phyloP scores from a whole-genome alignment of 2,888 invertebrate genomes.

The Eilema sororculum region DNA sequence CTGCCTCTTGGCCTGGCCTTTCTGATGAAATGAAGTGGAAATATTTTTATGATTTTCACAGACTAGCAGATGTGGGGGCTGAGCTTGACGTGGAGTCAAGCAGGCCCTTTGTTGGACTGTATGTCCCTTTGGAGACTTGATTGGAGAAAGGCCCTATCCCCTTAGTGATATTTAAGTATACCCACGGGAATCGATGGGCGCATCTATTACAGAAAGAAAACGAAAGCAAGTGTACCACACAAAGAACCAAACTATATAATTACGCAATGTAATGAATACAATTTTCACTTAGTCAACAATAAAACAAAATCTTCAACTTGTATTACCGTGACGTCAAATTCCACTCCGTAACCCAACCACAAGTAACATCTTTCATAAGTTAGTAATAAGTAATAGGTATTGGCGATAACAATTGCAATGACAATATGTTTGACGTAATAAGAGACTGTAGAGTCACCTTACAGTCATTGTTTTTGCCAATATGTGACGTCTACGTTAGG shows the following conservation, averaged over 20 bases:
- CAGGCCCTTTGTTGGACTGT: too few species aligned
- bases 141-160: too few species aligned
- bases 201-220: not conserved
- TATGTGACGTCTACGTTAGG: not conserved
- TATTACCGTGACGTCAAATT: not conserved
- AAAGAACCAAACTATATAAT: not conserved
- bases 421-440: slow-evolving; percentile 3
- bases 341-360: not conserved
- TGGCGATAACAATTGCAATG: not conserved
- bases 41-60: too few species aligned
- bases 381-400: not conserved
- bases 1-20: too few species aligned
- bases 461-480: not conserved
- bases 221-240: not conserved
- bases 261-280: not conserved
- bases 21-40: too few species aligned
- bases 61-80: too few species aligned
- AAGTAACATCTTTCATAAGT: not conserved
- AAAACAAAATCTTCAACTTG: not conserved
- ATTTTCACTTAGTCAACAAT: not conserved
- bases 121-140: too few species aligned
- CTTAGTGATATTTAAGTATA: too few species aligned
- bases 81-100: too few species aligned
- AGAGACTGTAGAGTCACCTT: not conserved
- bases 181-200: too few species aligned